Evolutionary conservation across 30 jellyfish, hydroid and myxozoan genomes (phyloP), one percentile per base, ranked within the genome.

Genomic region (Aurelia coerulea): DNA sequence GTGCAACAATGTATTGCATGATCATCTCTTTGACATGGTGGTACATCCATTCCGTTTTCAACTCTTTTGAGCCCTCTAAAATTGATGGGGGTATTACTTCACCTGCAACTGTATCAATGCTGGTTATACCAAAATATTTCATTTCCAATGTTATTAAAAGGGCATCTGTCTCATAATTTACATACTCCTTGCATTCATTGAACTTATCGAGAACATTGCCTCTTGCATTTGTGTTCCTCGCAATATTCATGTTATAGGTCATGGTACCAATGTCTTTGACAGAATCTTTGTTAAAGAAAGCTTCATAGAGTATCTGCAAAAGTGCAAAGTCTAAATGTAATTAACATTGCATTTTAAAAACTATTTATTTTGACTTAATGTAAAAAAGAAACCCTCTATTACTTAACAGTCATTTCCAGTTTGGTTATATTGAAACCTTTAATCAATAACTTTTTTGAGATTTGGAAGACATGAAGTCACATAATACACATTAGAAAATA

Each of bases 131-230:
- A 72, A 72, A 72, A 72, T 72, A 72, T 39, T 72, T 72, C 83
- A 72, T 34, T 72, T 1, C 83, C 62, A 72, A 42, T 72, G 69
- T 72, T 72, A 72, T 51, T 29, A 72, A 41, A 39, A 72, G 83
- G 59, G 68, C 83, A 46, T 72, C 83, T 15, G 79, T 68, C 79
- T 68, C 79, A 68, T 0, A 68, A 41, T 68, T 68, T 68, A 65
- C 76, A 65, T 69, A 72, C 83, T 72, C 83, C 83, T 72, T 72
- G 67, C 83, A 33, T 41, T 37, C 83, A 31, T 72, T 72, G 83
- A 72, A 72, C 59, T 72, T 72, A 72, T 72, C 83, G 1, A 72
- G 68, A 41, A 72, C 83, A 72, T 72, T 72, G 59, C 83, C 83
- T 72, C 68, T 72, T 29, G 83, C 83, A 72, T 72, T 72, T 72